phyloP scores from a whole-genome alignment of 2,113 vertebrate genomes.

The Malurus alboscapulatus region DNA sequence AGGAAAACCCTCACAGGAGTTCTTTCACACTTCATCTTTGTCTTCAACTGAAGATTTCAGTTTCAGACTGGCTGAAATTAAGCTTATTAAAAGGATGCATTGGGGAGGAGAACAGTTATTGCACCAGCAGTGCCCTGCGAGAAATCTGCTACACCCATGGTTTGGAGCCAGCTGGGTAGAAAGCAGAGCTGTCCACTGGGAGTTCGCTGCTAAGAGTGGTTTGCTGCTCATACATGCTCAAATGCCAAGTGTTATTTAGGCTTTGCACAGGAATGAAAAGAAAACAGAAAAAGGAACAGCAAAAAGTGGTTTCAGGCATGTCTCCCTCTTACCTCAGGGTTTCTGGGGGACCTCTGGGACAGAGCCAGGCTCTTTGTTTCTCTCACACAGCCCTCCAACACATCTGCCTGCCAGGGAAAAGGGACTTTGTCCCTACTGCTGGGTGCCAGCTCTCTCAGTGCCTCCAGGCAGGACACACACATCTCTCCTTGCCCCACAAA shows the following conservation, averaged over 20 bases:
- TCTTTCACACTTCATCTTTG: neutral
- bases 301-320: neutral
- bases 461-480: neutral
- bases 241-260: neutral
- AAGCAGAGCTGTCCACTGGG: neutral
- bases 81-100: neutral
- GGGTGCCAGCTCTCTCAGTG: neutral
- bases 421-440: neutral
- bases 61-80: neutral
- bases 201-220: neutral
- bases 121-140: neutral
- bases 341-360: neutral
- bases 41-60: neutral
- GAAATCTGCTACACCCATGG: neutral
- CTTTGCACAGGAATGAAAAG: neutral
- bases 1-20: neutral
- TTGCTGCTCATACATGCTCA: neutral
- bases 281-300: neutral
- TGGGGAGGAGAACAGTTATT: neutral
- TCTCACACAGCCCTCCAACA: neutral
- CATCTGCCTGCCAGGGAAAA: neutral
- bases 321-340: fast-evolving
- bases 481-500: fast-evolving
- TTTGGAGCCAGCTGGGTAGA: neutral
- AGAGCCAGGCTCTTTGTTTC: neutral